Evolutionary conservation across 2,888 invertebrate genomes (phyloP), one percentile per base, ranked within the genome.

Genomic region (Ornithoptera alexandrae): DNA sequence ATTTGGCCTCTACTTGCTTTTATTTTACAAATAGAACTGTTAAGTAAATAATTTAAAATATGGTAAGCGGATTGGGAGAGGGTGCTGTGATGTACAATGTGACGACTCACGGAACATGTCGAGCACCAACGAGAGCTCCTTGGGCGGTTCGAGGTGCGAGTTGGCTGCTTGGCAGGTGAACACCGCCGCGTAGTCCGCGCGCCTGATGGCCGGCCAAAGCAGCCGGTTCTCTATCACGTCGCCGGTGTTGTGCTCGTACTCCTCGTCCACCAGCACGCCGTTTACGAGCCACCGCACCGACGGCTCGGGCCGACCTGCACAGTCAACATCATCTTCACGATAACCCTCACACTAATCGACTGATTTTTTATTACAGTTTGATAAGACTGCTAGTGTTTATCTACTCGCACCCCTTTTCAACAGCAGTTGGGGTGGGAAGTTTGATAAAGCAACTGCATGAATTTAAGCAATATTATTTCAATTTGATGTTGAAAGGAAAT

Each of bases 81-180:
- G 10, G 53, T 53, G 53, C 15, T 53, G 17, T 17, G 17, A 12
- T 53, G n/a, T 17, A 53, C 18, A 15, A 15, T 53, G 53, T 53
- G 39, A 6, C 53, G n/a, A 57, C 97, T 97, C 88, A 97, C 97
- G 87, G 84, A 95, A 95, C 89, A 97, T 94, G 82, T 97, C 96
- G 72, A 97, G 93, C 65, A 95, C 94, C 66, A 97, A 94, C 42
- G 96, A 95, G 20, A 96, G 94, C 85, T 96, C 96, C 84, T 95
- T 95, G 15, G 97, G 96, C 78, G 96, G 96, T 67, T 96, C 96
- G 69, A 97, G 94, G 79, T 95, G 94, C 69, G 97, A 97, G 91
- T 98, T 98, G 81, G 95, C 93, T 36, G 97, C 97, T 85, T 97
- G 96, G 84, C 97, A 98, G 69, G 97, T 97, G 92, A 97, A 97